Conservation (phyloP, 2,797 vertebrate genomes). For the Typhlichthys subterraneus region DNA sequence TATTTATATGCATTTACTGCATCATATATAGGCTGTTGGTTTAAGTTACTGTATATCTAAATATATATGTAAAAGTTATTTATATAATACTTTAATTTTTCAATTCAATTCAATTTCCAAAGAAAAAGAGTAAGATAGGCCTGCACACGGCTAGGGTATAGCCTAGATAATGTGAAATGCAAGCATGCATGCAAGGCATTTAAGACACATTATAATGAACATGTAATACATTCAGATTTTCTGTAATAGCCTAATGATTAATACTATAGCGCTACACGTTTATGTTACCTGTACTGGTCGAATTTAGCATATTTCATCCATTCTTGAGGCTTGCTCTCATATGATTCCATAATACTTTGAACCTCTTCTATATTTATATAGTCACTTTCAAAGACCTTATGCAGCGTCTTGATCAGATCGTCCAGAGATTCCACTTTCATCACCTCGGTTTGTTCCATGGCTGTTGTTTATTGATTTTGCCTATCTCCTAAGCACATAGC, state of each 20-base stretch:
- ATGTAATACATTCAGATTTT: neutral
- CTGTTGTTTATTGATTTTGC: neutral
- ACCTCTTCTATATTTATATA: constrained; percentile 88
- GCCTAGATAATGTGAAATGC: too few relatives aligned
- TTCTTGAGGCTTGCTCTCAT: constrained; percentile 87
- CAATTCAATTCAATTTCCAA: neutral
- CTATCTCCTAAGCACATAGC: too few relatives aligned
- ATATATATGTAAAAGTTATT: too few relatives aligned
- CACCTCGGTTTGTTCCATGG: constrained; percentile 85
- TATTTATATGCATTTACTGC: too few relatives aligned
- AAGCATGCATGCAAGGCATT: too few relatives aligned
- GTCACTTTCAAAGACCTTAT: constrained; percentile 84
- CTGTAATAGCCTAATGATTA: neutral
- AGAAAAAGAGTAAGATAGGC: neutral
- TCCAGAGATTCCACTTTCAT: constrained; percentile 82
- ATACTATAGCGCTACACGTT: neutral
- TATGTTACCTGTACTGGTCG: constrained; percentile 89
- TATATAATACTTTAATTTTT: too few relatives aligned
- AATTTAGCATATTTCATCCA: constrained; percentile 88
- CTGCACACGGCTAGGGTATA: too few relatives aligned
- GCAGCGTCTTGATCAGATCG: constrained; percentile 84
- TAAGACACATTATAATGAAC: constrained; percentile 7
- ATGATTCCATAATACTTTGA: constrained; percentile 88
- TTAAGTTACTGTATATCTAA: too few relatives aligned
- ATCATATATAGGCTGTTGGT: too few relatives aligned